Evolutionary conservation across 2,113 vertebrate genomes (phyloP), one percentile per base, ranked within the genome.

Genomic region (Callocephalon fimbriatum): DNA sequence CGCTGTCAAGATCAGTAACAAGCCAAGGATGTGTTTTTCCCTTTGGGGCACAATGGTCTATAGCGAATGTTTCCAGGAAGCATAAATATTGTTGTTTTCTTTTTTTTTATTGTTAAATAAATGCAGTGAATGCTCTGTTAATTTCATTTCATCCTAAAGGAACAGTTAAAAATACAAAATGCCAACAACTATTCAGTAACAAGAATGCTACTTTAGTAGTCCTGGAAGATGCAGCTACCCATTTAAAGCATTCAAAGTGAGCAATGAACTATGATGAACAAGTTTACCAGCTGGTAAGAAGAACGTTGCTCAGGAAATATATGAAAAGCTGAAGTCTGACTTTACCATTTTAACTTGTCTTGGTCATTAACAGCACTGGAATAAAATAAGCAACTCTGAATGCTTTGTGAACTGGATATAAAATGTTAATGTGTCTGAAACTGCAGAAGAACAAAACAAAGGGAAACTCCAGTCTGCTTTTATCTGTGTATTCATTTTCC

Each of bases 11-110:
- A 73, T 67, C 91, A 63, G 74, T 51, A 82, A 78, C 23, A 45
- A 76, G 87, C 74, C 65, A 86, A 88, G 4, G 27, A 53, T 40
- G 71, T 88, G 71, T 48, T 93, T 66, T 77, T 68, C 45, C 82
- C 93, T 90, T 85, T 67, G 47, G 75, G 87, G 81, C 85, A 88
- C 88, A 50, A 80, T 83, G 90, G 86, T 93, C 85, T 94, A 83
- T 15, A 54, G 90, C 40, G 21, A 61, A 79, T 1, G 35, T 90
- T 97, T 96, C 89, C 90, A 94, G 78, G 90, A 93, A 96, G 58
- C 75, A 77, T 56, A 86, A 85, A 72, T 82, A 67, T 44, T 83
- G 78, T 38, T 44, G 8, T 47, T 76, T 59, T 48, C 4, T 1
- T 32, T 45, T 22, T 56, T 31, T 18, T 63, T 19, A 14, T 35